Evolutionary conservation across 1,140 invertebrate genomes (phyloP), one percentile per base, ranked within the genome.

Genomic region (Sesamia nonagrioides): DNA sequence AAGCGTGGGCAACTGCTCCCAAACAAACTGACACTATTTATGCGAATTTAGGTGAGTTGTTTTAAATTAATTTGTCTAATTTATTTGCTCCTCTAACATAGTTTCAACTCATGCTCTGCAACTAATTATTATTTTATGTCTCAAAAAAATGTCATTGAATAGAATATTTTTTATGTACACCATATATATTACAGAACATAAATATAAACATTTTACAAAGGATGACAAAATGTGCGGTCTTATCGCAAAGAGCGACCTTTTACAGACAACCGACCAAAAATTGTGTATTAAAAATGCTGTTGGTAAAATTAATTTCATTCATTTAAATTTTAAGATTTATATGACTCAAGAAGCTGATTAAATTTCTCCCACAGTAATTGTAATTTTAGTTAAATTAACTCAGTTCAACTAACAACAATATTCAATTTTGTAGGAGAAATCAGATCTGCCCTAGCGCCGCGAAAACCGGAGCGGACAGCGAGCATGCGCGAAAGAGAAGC

Each of bases 401-500:
- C 18, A 56, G 45, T 74, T 60, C 63, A 7, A 75, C 42, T 75
- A 76, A 80, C 50, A 74, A 61, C 50, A 33, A 48, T 37, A 61
- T 80, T 75, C 17, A 60, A 54, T 77, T 75, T 94, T 96, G 88
- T 95, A 96, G 96, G 97, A 90, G 97, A 98, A 94, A 97, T 97
- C 58, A 95, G 97, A 90, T 97, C 97, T 89, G 96, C 96, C 9
- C 96, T 98, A 71, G 97, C 97, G 60, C 97, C 97, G 9, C 91
- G 96, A 45, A 98, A 98, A 93, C 97, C 97, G 7, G 97, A 98
- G 89, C 95, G 97, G 81, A 98, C 97, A 18, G 97, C 97, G 7
- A 98, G 97, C 89, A 97, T 98, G 97, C 95, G 97, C 85, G 97
- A 98, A 89, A 91, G 96, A 68, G 96, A 97, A 89, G 96, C 96